Evolutionary conservation across 2,888 invertebrate species (phyloP).

Genomic region (Nematopogon swammerdamellus): DNA sequence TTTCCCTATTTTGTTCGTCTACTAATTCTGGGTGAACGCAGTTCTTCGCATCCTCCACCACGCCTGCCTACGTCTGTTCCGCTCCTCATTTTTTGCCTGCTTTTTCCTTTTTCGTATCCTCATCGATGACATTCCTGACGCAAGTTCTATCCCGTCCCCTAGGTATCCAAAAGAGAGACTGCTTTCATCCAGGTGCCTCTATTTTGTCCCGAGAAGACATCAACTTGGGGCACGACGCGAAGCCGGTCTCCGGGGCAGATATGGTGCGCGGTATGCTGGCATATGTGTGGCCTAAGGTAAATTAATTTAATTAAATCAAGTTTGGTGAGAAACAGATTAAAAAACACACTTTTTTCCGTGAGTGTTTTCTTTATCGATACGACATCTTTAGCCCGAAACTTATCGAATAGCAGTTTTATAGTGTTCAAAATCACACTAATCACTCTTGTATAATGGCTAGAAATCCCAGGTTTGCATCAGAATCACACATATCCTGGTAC

Average conservation of each 20-base stretch:
- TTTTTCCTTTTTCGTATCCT: conserved; percentile 8
- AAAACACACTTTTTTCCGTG: background rate
- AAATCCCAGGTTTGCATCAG: no score
- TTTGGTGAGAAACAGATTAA: no score
- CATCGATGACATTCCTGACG: conserved; percentile 18
- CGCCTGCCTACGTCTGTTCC: conserved; percentile 4
- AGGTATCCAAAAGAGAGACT: conserved; percentile 68
- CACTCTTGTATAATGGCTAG: no score
- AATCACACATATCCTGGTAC: no score
- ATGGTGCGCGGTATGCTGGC: conserved; percentile 86
- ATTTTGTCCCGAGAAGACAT: conserved; percentile 64
- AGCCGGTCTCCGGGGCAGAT: conserved; percentile 65
- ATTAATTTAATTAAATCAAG: no score
- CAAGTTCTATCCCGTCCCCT: conserved; percentile 23
- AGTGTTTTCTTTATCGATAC: conserved; percentile 15
- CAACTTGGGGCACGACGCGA: conserved; percentile 52
- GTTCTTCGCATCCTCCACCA: conserved; percentile 25
- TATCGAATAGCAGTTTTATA: no score
- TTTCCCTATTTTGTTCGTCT: conserved; percentile 16
- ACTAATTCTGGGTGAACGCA: conserved; percentile 49
- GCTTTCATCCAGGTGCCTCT: conserved; percentile 89
- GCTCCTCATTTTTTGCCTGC: background rate
- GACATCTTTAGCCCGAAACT: no score
- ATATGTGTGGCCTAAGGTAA: conserved; percentile 94
- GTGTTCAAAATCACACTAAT: no score